A percentile compares a stretch with the other conserved stretches of the same genome.
phyloP scores from a whole-genome alignment of 2,113 vertebrate genomes.

The Sander lucioperca region DNA sequence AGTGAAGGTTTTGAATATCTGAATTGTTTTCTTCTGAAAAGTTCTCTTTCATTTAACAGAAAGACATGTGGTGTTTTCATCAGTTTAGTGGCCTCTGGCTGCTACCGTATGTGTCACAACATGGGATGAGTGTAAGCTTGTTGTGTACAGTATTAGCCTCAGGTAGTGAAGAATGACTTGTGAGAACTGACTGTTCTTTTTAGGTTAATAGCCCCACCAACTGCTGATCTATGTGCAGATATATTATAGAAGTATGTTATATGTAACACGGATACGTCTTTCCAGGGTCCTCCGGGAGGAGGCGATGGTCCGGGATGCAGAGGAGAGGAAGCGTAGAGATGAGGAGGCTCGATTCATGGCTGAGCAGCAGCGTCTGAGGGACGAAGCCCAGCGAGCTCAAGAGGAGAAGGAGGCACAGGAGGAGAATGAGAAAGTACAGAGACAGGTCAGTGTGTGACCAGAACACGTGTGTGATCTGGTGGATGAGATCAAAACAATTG shows the following conservation, averaged over 20 bases:
- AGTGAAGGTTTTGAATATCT: not conserved
- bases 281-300: constrained; percentile 88
- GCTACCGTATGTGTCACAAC: not conserved
- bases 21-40: not conserved
- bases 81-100: not conserved
- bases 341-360: constrained; percentile 85
- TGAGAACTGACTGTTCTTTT: not conserved
- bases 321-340: constrained; percentile 88
- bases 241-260: not conserved
- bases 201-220: not conserved
- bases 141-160: not conserved
- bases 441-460: constrained; percentile 83
- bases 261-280: not conserved
- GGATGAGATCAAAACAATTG: not conserved
- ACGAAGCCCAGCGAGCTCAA: constrained; percentile 77
- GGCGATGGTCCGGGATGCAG: constrained; percentile 84
- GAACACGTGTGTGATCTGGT: not conserved
- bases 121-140: not conserved
- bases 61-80: not conserved
- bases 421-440: constrained; percentile 90
- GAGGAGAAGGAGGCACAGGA: constrained; percentile 86
- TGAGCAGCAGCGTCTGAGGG: constrained; percentile 81
- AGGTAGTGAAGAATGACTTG: not conserved
- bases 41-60: not conserved
- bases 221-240: not conserved